These are phyloP conservation scores for Triplophysa rosa DNA, from an alignment of 2,113 vertebrate genomes.

Conservation along the genomic window DNA sequence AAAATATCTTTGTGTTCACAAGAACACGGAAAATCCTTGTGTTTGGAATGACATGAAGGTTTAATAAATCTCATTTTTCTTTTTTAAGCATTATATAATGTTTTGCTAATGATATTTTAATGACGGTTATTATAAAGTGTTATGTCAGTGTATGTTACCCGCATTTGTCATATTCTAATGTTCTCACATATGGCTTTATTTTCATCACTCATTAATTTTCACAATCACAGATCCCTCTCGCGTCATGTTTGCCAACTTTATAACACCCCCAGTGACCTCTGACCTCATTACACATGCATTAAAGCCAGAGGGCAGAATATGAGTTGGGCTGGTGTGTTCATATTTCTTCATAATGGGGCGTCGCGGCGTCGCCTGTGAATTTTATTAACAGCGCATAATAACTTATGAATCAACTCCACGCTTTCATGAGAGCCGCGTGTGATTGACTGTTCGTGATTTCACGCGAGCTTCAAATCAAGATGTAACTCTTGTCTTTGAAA, in stretches of 20 bases:
- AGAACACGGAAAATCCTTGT: too few species aligned
- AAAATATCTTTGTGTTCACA: too few species aligned
- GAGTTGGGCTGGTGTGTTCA: background rate
- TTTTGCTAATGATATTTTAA: background rate
- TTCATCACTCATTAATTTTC: background rate
- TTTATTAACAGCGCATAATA: background rate
- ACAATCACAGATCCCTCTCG: background rate
- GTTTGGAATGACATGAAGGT: too few species aligned
- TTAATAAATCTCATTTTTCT: too few species aligned
- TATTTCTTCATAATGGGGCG: slow-evolving; percentile 21
- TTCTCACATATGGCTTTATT: too few species aligned
- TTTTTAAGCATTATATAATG: too few species aligned
- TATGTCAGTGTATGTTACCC: background rate
- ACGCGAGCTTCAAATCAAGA: background rate
- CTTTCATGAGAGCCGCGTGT: background rate
- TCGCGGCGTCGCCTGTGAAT: too few species aligned
- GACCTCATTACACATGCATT: slow-evolving; percentile 1
- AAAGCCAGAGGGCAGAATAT: background rate
- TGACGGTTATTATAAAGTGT: slow-evolving; percentile 7
- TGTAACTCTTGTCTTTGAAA: background rate
- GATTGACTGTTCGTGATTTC: background rate
- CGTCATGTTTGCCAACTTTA: background rate
- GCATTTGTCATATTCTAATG: too few species aligned
- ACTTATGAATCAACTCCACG: background rate
- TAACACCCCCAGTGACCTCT: slow-evolving; percentile 4